These are phyloP conservation scores for Uromys caudimaculatus DNA, from an alignment of 2,797 vertebrate genomes.

Conservation along the genomic window DNA sequence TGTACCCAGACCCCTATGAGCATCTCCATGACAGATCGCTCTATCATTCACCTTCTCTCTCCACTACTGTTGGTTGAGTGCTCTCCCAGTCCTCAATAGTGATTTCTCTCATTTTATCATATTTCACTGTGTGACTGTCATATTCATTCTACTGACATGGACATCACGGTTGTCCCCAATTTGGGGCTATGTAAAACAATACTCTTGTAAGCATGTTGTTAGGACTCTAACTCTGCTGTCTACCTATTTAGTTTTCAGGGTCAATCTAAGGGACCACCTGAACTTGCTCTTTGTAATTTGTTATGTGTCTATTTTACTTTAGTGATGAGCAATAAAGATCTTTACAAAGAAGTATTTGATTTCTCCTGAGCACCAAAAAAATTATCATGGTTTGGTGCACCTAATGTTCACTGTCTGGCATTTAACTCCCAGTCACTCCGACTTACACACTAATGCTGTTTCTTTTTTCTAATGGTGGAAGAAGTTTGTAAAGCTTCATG, in stretches of 20 bases:
- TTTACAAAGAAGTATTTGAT: conserved; percentile 13
- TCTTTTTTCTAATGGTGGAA: neutral
- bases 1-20: neutral
- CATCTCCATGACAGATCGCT: neutral
- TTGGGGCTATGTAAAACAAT: neutral
- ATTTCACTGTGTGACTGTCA: neutral
- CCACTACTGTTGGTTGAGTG: neutral
- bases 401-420: neutral
- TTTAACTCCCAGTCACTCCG: neutral
- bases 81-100: neutral
- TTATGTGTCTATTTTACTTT: neutral
- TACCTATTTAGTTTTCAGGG: neutral
- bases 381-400: neutral
- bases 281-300: neutral
- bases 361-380: neutral
- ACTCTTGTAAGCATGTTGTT: neutral
- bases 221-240: neutral
- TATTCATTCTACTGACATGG: neutral
- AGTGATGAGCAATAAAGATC: neutral
- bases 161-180: neutral
- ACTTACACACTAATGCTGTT: neutral
- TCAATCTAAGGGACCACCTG: neutral
- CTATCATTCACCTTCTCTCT: neutral
- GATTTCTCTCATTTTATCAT: neutral
- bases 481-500: neutral